These are phyloP conservation scores for Drosophila watanabei DNA, from an alignment of 1,140 invertebrate species.

Conservation along the genomic window DNA sequence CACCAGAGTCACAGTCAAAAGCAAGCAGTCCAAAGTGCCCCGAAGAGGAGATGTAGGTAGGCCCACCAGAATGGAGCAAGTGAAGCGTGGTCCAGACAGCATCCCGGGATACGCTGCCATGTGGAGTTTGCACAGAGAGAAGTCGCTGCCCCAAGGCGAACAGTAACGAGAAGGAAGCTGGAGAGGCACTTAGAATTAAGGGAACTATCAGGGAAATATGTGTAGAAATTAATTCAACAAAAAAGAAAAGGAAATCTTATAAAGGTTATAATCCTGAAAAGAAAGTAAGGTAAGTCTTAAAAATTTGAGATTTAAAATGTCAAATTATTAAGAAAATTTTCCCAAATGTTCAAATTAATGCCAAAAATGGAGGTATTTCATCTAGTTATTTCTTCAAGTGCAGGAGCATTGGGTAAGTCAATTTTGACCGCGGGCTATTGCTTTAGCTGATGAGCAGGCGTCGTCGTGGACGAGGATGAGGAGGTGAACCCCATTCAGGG, in stretches of 20 bases:
- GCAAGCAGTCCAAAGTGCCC: slow-evolving; percentile 11
- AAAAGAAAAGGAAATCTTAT: background rate
- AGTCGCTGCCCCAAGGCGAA: slow-evolving; percentile 46
- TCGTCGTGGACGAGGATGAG: background rate
- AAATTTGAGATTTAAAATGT: too few species aligned
- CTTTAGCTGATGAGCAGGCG: slow-evolving; percentile 77
- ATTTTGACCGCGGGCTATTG: slow-evolving; percentile 80
- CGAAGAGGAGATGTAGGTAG: slow-evolving; percentile 59
- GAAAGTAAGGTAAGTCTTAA: rapidly evolving
- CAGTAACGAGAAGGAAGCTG: slow-evolving; percentile 55
- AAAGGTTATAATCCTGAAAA: background rate
- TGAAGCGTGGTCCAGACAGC: slow-evolving; percentile 60
- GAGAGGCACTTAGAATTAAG: slow-evolving; percentile 14
- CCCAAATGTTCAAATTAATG: slow-evolving; percentile 3
- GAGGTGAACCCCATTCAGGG: slow-evolving; percentile 11
- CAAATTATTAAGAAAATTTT: too few species aligned
- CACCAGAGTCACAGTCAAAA: slow-evolving; percentile 39
- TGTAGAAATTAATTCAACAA: too few species aligned
- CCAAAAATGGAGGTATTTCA: background rate
- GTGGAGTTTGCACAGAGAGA: slow-evolving; percentile 35
- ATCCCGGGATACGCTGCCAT: slow-evolving; percentile 23
- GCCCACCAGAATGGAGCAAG: slow-evolving; percentile 72
- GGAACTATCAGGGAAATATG: rapidly evolving
- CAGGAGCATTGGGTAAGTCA: slow-evolving; percentile 56
- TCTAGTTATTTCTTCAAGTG: slow-evolving; percentile 18